These are phyloP conservation scores for Acestrorhynchus altus DNA, from an alignment of 2,797 vertebrate genomes.

Conservation along the genomic window DNA sequence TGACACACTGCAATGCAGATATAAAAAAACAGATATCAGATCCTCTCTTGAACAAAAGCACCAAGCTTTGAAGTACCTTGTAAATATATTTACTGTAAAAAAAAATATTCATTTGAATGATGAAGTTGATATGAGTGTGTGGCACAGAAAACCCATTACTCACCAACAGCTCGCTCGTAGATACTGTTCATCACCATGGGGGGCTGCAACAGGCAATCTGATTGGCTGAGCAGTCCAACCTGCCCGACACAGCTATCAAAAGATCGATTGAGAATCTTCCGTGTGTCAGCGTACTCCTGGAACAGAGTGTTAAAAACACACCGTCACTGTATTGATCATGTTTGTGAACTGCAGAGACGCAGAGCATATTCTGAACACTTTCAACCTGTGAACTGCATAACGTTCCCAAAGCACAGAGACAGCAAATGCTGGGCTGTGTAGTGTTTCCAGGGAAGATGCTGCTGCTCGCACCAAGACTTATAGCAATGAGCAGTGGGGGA, in stretches of 20 bases:
- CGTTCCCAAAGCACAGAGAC: slow-evolving; percentile 31
- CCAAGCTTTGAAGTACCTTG: no score
- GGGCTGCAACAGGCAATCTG: slow-evolving; percentile 60
- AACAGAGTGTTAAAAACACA: slow-evolving; percentile 23
- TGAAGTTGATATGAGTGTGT: background rate
- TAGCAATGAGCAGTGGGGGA: slow-evolving; percentile 9
- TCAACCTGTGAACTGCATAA: slow-evolving; percentile 17
- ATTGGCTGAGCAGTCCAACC: slow-evolving; percentile 57
- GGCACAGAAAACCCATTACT: slow-evolving; percentile 51
- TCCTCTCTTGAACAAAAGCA: no score
- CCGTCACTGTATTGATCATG: slow-evolving; percentile 35
- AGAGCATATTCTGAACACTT: slow-evolving; percentile 23
- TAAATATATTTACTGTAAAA: no score
- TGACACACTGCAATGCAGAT: no score
- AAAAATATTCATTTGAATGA: no score
- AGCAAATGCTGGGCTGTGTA: background rate
- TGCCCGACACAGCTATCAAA: slow-evolving; percentile 72
- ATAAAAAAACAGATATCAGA: no score
- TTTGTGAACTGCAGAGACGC: slow-evolving; percentile 37
- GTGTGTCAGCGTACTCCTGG: slow-evolving; percentile 56
- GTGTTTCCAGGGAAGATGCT: background rate
- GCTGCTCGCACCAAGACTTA: background rate
- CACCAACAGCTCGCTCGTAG: slow-evolving; percentile 77
- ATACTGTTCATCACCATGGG: slow-evolving; percentile 61
- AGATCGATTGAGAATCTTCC: slow-evolving; percentile 68